These are phyloP conservation scores for Crotalus tigris DNA, from an alignment of 2,113 vertebrate genomes.

Conservation along the genomic window DNA sequence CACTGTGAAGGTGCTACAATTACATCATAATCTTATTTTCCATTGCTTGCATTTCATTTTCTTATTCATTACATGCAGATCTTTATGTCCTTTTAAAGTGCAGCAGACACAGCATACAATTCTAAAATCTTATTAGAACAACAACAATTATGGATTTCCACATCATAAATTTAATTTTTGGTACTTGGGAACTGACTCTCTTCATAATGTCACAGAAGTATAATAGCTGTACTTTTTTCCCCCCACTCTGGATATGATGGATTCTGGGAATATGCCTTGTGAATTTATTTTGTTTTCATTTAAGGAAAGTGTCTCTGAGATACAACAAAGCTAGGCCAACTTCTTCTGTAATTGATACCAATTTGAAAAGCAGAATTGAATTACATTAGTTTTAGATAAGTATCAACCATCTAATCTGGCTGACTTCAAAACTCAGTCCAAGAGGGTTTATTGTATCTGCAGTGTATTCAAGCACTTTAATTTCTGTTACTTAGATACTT, in stretches of 20 bases:
- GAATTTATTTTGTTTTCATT: background rate
- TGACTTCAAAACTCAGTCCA: constrained; percentile 13
- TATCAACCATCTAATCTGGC: constrained; percentile 38
- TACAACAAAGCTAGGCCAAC: background rate
- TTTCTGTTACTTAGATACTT: constrained; percentile 49
- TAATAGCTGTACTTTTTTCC: background rate
- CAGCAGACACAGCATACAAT: background rate
- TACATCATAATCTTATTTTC: background rate
- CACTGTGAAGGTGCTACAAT: background rate
- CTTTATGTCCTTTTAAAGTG: background rate
- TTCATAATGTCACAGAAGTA: background rate
- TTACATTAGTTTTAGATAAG: constrained; percentile 45
- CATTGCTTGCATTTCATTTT: background rate
- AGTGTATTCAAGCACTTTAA: constrained; percentile 33
- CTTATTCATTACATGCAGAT: background rate
- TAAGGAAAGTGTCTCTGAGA: background rate
- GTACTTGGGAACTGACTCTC: background rate
- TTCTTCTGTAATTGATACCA: constrained; percentile 31
- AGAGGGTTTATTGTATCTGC: constrained; percentile 33
- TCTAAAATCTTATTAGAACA: constrained; percentile 31
- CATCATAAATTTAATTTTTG: constrained; percentile 9
- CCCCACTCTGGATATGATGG: background rate
- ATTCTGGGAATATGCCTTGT: background rate
- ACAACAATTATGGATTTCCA: background rate
- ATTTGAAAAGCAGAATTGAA: constrained; percentile 36